phyloP scores from a whole-genome alignment of 2,888 invertebrate species.

The Leptinotarsa haldemani region DNA sequence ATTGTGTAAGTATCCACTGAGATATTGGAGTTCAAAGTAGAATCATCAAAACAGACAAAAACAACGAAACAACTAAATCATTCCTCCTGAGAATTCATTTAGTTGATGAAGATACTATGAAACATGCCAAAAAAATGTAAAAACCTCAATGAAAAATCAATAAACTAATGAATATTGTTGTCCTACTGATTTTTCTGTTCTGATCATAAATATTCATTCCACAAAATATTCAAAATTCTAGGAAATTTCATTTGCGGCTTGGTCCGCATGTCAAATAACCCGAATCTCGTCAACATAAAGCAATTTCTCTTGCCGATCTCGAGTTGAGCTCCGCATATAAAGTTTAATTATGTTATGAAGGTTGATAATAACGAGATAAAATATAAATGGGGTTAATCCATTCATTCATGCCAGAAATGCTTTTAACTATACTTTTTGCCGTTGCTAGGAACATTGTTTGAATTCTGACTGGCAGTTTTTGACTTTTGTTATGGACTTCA shows the following conservation, averaged over 20 bases:
- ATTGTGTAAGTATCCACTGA: too few species aligned
- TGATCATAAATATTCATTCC: background rate
- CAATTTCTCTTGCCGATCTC: background rate
- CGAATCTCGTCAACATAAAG: background rate
- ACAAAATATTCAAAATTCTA: background rate
- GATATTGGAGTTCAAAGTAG: too few species aligned
- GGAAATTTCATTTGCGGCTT: background rate
- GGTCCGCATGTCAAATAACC: background rate
- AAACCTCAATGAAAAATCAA: too few species aligned
- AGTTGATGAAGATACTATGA: too few species aligned
- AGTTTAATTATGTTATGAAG: constrained; percentile 6
- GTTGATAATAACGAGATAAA: background rate
- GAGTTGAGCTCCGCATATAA: background rate
- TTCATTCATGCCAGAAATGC: background rate
- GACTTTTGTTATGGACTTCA: background rate
- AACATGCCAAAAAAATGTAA: too few species aligned
- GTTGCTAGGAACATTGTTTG: background rate
- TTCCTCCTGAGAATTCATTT: too few species aligned
- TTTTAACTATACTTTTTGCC: constrained; percentile 12
- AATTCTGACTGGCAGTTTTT: background rate
- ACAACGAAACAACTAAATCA: too few species aligned
- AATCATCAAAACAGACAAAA: too few species aligned
- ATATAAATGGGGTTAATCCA: constrained; percentile 1
- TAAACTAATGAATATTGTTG: too few species aligned
- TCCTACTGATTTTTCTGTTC: too few species aligned